A percentile compares a stretch with the other conserved stretches of the same genome.
phyloP scores from a whole-genome alignment of 2,113 vertebrate species.

The Crotophaga sulcirostris region DNA sequence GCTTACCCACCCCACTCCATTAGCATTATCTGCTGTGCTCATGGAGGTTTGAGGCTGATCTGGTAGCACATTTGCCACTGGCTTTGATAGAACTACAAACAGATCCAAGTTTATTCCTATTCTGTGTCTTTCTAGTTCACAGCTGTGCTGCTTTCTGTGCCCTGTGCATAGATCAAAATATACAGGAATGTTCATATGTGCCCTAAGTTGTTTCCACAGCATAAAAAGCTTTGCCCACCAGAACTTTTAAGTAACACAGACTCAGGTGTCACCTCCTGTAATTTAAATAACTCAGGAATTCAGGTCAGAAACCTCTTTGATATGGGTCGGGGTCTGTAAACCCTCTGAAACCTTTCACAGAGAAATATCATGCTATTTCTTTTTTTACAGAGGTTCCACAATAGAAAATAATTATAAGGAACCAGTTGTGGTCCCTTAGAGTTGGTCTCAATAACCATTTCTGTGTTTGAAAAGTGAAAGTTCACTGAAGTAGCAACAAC shows the following conservation, averaged over 20 bases:
- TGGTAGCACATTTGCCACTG: background rate
- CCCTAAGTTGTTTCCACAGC: background rate
- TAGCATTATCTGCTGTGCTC: background rate
- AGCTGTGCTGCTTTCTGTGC: background rate
- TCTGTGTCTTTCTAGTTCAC: background rate
- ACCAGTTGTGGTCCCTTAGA: background rate
- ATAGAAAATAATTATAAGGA: slow-evolving; percentile 15
- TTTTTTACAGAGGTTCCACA: background rate
- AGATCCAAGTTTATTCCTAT: background rate
- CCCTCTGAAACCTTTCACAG: background rate
- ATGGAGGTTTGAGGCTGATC: background rate
- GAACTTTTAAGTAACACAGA: background rate
- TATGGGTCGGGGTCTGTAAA: background rate
- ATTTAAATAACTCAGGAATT: slow-evolving; percentile 10
- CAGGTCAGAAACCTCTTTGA: background rate
- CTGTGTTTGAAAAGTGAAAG: slow-evolving; percentile 1
- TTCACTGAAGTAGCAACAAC: background rate
- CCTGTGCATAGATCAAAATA: background rate
- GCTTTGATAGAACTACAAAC: background rate
- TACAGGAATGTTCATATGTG: background rate
- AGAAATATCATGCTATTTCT: background rate
- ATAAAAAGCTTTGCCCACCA: background rate
- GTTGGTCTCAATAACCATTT: slow-evolving; percentile 9
- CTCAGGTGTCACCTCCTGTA: background rate
- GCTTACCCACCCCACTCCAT: background rate